A percentile compares a stretch with the other conserved stretches of the same genome.
phyloP scores from a whole-genome alignment of 2,888 invertebrate species.

The Nomada flava region DNA sequence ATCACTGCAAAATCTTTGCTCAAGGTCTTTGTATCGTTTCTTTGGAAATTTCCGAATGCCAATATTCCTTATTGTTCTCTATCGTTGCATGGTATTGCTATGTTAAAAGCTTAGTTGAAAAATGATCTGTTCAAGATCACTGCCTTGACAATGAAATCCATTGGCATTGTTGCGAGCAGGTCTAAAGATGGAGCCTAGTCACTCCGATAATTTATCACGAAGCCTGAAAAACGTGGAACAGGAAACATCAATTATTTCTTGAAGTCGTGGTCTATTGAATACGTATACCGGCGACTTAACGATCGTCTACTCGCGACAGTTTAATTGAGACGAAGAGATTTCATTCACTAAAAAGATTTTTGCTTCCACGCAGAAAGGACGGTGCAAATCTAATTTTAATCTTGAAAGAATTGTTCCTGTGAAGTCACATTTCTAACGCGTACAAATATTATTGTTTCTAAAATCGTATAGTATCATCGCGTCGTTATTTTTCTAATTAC shows the following conservation, averaged over 20 bases:
- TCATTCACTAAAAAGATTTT: too few species aligned
- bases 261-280: constrained; percentile 1
- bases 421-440: too few species aligned
- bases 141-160: constrained; percentile 43
- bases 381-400: too few species aligned
- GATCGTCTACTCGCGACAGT: neutral
- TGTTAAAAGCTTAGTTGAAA: constrained; percentile 28
- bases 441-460: too few species aligned
- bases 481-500: too few species aligned
- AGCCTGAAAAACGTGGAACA: neutral
- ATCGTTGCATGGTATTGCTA: neutral
- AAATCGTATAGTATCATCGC: too few species aligned
- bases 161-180: constrained; percentile 9
- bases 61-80: constrained; percentile 3
- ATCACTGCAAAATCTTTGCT: neutral
- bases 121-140: constrained; percentile 38
- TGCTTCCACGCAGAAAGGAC: too few species aligned
- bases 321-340: constrained; percentile 20
- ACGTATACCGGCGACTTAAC: constrained; percentile 23
- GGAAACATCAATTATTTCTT: constrained; percentile 32
- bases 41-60: neutral
- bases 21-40: constrained; percentile 7
- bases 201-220: constrained; percentile 41
- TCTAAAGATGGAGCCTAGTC: constrained; percentile 30
- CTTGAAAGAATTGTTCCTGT: too few species aligned